Evolutionary conservation across 2,888 invertebrate species (phyloP), one percentile per base, ranked within the genome.

Genomic region (Rambutsinella grinnellia): DNA sequence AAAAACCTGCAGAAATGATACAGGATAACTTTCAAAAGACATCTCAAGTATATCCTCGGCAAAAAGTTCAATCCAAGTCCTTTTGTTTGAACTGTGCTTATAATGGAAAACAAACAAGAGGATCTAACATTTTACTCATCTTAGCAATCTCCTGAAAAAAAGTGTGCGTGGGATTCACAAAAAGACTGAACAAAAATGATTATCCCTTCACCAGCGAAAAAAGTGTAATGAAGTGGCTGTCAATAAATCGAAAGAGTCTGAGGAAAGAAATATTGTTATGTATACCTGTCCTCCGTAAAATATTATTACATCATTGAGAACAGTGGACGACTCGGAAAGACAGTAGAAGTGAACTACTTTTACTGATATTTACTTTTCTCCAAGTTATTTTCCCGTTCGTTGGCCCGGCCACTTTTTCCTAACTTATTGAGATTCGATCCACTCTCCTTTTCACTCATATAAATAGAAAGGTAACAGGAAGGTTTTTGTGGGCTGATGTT

Each of bases 151-250:
- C 36, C 36, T 13, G 13, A 36, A 13, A 36, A 8, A 36, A 36
- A 36, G 36, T 36, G 13, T 36, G 36, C 5, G 36, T 36, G 13
- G 13, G 36, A 36, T 13, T 8, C 5, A 36, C 36, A 36, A 36
- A 36, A 36, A 36, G 13, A 36, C 5, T 8, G 36, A 8, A 36
- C 5, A 36, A 36, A 36, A 36, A 36, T 36, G 36, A 36, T 5
- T 13, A 36, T 36, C 13, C 6, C 36, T 5, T 13, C 6, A 36
- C 6, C 36, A 49, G 49, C 6, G 15, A 49, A 49, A 15, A 49
- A 49, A 49, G 46, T 24, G 71, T 71, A 71, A 63, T 71, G 63
- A 71, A 63, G 71, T 63, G 57, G 71, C 63, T 71, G 71, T 71
- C 71, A 71, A 63, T 63, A 71, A 46, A 56, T 24, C 36, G 26